These are phyloP conservation scores for Artibeus lituratus DNA, from an alignment of 2,797 vertebrate species.

Conservation along the genomic window DNA sequence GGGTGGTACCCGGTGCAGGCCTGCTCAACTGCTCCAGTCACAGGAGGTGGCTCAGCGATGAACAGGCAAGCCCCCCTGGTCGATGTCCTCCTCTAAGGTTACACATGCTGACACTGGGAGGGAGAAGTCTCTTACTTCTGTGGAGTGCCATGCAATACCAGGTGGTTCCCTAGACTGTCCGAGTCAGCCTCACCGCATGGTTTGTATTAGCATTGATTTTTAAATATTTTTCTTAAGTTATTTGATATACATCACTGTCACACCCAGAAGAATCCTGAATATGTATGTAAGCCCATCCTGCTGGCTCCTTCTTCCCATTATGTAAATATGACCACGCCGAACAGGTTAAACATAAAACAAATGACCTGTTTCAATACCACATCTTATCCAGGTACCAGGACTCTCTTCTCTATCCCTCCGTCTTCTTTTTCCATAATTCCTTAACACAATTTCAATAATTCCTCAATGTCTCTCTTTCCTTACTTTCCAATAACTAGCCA, in stretches of 20 bases:
- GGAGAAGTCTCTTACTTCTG: neutral
- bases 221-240: neutral
- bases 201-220: neutral
- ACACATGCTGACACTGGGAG: no score
- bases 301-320: neutral
- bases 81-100: neutral
- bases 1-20: fast-evolving
- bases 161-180: neutral
- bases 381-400: neutral
- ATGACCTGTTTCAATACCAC: neutral
- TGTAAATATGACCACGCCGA: neutral
- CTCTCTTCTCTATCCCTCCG: neutral
- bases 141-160: neutral
- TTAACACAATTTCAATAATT: neutral
- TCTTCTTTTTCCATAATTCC: neutral
- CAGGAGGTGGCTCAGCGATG: no score
- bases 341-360: neutral
- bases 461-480: neutral
- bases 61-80: neutral
- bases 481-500: neutral
- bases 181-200: neutral
- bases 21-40: neutral
- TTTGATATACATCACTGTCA: neutral
- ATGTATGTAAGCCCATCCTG: neutral
- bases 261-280: neutral